phyloP scores from a whole-genome alignment of 1,140 invertebrate species.

The Galleria mellonella region DNA sequence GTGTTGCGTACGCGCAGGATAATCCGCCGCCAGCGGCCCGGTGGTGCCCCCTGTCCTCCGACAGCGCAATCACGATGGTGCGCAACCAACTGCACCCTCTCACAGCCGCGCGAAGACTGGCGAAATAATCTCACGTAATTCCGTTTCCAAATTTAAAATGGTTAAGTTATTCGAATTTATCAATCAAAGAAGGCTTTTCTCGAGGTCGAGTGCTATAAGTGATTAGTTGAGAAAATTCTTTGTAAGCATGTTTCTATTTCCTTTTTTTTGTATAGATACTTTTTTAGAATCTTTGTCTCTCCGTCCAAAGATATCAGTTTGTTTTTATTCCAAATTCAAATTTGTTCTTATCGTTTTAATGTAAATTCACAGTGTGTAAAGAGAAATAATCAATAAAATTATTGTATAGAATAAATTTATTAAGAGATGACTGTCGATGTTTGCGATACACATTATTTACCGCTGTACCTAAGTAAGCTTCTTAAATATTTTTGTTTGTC shows the following conservation, averaged over 20 bases:
- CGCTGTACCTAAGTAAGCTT: constrained; percentile 54
- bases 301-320: constrained; percentile 56
- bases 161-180: constrained; percentile 8
- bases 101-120: constrained; percentile 44
- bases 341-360: constrained; percentile 25
- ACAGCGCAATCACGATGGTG: constrained; percentile 91
- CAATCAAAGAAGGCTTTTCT: not conserved
- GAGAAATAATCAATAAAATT: constrained; percentile 36
- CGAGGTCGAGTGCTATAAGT: not conserved
- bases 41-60: constrained; percentile 86
- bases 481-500: constrained; percentile 29
- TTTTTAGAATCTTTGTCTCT: constrained; percentile 53
- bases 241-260: constrained; percentile 1
- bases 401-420: constrained; percentile 56
- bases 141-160: constrained; percentile 9
- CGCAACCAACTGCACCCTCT: constrained; percentile 75
- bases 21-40: constrained; percentile 82
- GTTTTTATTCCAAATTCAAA: constrained; percentile 37
- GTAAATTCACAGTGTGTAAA: constrained; percentile 53
- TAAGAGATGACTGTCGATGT: constrained; percentile 53
- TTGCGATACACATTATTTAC: constrained; percentile 40
- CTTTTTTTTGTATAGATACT: not conserved
- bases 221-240: not conserved
- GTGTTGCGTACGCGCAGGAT: constrained; percentile 85
- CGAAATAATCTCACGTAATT: constrained; percentile 62